Conservation (phyloP, 1,140 invertebrate genomes). For the Drosophila kohkoa region DNA sequence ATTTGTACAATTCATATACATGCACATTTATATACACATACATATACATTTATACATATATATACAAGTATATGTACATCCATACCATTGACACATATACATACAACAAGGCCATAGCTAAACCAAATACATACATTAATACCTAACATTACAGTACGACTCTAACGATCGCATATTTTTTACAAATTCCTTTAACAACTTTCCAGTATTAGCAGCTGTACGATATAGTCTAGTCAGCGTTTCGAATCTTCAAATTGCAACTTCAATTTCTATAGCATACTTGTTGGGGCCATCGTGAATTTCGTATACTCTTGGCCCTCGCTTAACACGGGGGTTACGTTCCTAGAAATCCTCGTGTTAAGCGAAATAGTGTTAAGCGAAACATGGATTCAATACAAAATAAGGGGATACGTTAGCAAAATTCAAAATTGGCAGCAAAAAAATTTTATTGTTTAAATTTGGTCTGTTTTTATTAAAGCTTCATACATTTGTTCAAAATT, state of each 20-base stretch:
- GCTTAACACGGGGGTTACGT: too few relatives aligned
- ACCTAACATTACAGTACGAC: conserved; percentile 6
- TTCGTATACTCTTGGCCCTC: too few relatives aligned
- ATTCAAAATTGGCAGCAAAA: too few relatives aligned
- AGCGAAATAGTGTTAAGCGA: too few relatives aligned
- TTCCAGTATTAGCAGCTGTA: not conserved
- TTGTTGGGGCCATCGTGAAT: conserved; percentile 20
- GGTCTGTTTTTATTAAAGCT: too few relatives aligned
- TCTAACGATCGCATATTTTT: conserved; percentile 26
- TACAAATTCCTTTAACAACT: not conserved
- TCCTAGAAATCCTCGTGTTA: too few relatives aligned
- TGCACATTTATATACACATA: conserved; percentile 25
- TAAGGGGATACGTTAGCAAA: too few relatives aligned
- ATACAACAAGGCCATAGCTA: conserved; percentile 1
- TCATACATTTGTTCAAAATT: too few relatives aligned
- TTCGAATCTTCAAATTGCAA: not conserved
- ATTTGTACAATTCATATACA: conserved; percentile 43
- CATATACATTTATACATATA: conserved; percentile 8
- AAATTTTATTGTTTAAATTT: too few relatives aligned
- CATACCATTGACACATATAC: not conserved
- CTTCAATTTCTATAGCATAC: conserved; percentile 28
- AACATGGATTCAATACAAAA: too few relatives aligned
- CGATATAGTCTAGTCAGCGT: not conserved
- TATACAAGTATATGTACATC: conserved; percentile 1
- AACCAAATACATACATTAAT: not conserved